phyloP scores from a whole-genome alignment of 2,888 invertebrate species.

The Sarcophaga variegata region DNA sequence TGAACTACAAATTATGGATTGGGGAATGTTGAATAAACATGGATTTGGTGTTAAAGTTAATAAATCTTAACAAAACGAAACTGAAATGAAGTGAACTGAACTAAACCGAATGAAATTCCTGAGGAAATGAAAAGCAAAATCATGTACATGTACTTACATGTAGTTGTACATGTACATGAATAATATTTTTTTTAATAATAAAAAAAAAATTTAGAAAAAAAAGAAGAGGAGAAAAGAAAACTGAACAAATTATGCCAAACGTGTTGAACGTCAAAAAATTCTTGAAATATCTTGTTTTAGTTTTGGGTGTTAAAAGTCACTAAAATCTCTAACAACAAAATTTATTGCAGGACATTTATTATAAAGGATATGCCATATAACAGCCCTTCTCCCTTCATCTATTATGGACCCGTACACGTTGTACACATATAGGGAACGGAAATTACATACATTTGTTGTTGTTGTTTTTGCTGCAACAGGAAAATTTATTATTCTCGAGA shows the following conservation, averaged over 20 bases:
- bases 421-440: conserved; percentile 17
- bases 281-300: conserved; percentile 5
- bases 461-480: not conserved
- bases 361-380: too few relatives aligned
- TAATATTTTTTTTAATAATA: too few relatives aligned
- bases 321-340: too few relatives aligned
- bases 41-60: conserved; percentile 20
- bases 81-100: not conserved
- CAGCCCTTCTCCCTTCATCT: too few relatives aligned
- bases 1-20: conserved; percentile 1
- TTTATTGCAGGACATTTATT: too few relatives aligned
- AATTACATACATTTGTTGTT: conserved; percentile 21
- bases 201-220: too few relatives aligned
- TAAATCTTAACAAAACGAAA: not conserved
- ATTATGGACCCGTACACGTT: too few relatives aligned
- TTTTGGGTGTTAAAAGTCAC: conserved; percentile 18
- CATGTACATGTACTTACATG: too few relatives aligned
- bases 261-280: conserved; percentile 8
- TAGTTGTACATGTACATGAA: too few relatives aligned
- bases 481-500: conserved; percentile 27
- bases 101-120: too few relatives aligned
- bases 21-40: conserved; percentile 16
- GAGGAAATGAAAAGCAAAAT: too few relatives aligned
- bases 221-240: too few relatives aligned
- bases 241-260: not conserved